Evolutionary conservation across 2,888 invertebrate species (phyloP), one percentile per base, ranked within the genome.

Genomic region (Cheilosia urbana): DNA sequence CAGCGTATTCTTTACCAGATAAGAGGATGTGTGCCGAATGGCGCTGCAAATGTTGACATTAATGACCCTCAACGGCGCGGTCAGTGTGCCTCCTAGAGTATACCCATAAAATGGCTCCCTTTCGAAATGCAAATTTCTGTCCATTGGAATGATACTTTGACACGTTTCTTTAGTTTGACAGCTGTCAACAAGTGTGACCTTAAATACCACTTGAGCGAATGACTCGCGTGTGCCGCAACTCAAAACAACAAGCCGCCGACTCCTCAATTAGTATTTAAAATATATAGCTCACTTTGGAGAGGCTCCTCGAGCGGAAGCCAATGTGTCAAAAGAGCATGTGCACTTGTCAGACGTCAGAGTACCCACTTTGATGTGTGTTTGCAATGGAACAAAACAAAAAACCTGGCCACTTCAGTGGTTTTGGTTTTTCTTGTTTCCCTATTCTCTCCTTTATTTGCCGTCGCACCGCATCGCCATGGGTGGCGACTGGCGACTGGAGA

Each of bases 281-380:
- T 58, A 63, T 51, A 21, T 51, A 21, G 51, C 69, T 71, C 84
- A 79, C 75, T 76, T 80, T 40, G 30, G 30, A 76, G 80, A 13
- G 60, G 27, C 62, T 79, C 66, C 80, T 80, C 51, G 34, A 42
- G 75, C 69, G 75, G 69, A 75, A 80, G 75, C 63, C 79, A 80
- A 63, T 80, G 80, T 80, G 84, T 84, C 75, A 84, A 84, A 84
- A 84, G 84, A 80, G 84, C 80, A 84, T 75, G 80, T 75, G 80
- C 80, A 84, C 84, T 84, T 80, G 84, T 80, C 75, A 80, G 80
- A 80, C 76, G 84, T 80, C 75, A 80, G 80, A 80, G 84, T 76
- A 55, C 65, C 75, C 80, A 75, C 79, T 84, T 71, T 63, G 42
- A 27, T 27, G 15, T 66, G 57, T 66, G 49, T 53, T 65, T 47